These are phyloP conservation scores for Psilopsiagon aymara DNA, from an alignment of 2,113 vertebrate species.

Conservation along the genomic window DNA sequence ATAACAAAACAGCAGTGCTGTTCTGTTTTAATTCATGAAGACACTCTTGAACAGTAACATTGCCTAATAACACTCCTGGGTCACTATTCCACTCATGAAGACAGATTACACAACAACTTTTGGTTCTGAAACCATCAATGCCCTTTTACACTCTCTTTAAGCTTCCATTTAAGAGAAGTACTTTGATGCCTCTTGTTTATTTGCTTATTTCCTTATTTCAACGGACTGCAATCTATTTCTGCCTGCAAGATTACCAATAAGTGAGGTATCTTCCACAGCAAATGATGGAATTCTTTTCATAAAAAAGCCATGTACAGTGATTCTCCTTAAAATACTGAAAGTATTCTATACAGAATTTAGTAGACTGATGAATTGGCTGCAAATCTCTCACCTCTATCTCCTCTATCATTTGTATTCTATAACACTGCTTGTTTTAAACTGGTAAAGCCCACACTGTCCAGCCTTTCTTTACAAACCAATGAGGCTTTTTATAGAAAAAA, in stretches of 20 bases:
- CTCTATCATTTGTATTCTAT: background rate
- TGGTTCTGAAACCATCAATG: background rate
- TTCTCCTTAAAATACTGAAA: background rate
- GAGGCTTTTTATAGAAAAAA: background rate
- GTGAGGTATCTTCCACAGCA: background rate
- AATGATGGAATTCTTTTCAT: background rate
- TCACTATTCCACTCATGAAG: background rate
- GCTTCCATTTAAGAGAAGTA: background rate
- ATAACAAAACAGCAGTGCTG: background rate
- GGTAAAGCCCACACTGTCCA: background rate
- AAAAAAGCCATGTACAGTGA: background rate
- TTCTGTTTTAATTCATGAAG: background rate
- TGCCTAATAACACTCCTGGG: background rate
- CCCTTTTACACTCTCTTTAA: background rate
- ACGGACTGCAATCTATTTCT: background rate
- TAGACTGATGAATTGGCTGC: background rate
- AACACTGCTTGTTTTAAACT: background rate
- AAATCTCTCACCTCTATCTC: background rate
- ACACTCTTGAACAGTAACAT: background rate
- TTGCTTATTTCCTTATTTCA: background rate
- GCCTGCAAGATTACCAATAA: background rate
- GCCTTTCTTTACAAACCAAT: background rate
- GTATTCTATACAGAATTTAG: background rate
- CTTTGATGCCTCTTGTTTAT: background rate
- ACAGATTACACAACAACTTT: background rate